Evolutionary conservation across 1,140 invertebrate genomes (phyloP).

Genomic region (Drosophila lacteicornis): DNA sequence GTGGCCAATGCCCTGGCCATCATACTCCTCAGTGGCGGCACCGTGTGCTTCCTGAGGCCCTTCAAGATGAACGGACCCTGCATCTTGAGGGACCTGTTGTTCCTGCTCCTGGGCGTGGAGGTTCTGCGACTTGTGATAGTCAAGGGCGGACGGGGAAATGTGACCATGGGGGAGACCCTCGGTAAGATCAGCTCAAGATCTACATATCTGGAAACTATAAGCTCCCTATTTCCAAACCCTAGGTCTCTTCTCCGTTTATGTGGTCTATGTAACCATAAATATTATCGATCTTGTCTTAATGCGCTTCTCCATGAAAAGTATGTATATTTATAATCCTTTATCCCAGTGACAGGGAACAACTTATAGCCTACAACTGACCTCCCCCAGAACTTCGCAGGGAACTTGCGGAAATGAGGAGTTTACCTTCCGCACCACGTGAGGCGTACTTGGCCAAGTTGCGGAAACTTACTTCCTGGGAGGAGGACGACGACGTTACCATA

Average conservation of each 20-base stretch:
- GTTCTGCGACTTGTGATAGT: conserved; percentile 20
- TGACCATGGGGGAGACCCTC: conserved; percentile 4
- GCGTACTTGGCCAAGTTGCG: not conserved
- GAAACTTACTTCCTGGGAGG: conserved; percentile 1
- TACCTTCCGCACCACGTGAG: not conserved
- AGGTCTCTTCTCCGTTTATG: conserved; percentile 33
- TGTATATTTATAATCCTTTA: not conserved
- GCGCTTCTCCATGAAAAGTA: conserved; percentile 38
- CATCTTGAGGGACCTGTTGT: conserved; percentile 46
- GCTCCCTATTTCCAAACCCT: too few relatives aligned
- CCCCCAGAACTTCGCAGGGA: conserved; percentile 42
- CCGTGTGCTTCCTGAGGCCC: conserved; percentile 43
- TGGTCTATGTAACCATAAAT: conserved; percentile 24
- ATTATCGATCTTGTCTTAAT: conserved; percentile 33
- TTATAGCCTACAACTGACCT: too few relatives aligned
- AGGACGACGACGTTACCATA: conserved; percentile 29
- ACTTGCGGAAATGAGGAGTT: not conserved
- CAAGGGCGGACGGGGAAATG: not conserved
- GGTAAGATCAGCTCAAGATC: not conserved
- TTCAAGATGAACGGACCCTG: conserved; percentile 45
- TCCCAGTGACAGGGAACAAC: too few relatives aligned
- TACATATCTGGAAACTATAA: too few relatives aligned
- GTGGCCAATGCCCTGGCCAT: conserved; percentile 47
- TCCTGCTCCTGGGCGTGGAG: conserved; percentile 33
- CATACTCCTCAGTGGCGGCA: conserved; percentile 47